Percentiles rank a stretch among this genome's conserved stretches.
Conservation (phyloP, 2,888 invertebrate genomes). For the Blastobasis adustella region DNA sequence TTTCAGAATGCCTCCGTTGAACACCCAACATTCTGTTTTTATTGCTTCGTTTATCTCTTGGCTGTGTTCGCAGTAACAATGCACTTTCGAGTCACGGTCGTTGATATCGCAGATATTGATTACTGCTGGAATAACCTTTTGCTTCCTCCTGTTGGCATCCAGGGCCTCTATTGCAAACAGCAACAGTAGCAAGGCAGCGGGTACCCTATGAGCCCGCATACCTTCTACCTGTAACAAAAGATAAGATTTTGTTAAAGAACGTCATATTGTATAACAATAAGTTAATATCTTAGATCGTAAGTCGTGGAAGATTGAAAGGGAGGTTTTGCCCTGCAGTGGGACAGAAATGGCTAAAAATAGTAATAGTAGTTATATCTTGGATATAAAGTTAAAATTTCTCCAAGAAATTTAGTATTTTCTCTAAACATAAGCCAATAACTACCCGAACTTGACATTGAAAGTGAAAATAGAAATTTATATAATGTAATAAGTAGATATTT, state of each 20-base stretch:
- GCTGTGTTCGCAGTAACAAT: constrained; percentile 79
- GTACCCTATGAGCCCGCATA: constrained; percentile 67
- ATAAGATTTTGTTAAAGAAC: constrained; percentile 8
- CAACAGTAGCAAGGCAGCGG: constrained; percentile 70
- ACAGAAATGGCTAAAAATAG: too few species aligned
- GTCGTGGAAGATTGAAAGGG: too few species aligned
- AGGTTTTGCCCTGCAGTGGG: too few species aligned
- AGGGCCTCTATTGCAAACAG: constrained; percentile 64
- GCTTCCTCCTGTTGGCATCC: constrained; percentile 61
- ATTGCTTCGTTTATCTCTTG: constrained; percentile 74
- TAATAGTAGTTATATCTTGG: too few species aligned
- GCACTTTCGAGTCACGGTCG: constrained; percentile 72
- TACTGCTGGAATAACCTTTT: constrained; percentile 40
- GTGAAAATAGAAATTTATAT: too few species aligned
- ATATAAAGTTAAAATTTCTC: too few species aligned
- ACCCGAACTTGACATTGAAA: too few species aligned
- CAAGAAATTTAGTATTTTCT: too few species aligned
- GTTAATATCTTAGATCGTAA: too few species aligned
- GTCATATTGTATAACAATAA: not conserved
- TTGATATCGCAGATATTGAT: constrained; percentile 75
- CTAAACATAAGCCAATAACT: too few species aligned
- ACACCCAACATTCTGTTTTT: constrained; percentile 86
- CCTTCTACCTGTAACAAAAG: constrained; percentile 62
- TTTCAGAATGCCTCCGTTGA: constrained; percentile 78
- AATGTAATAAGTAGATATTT: too few species aligned